Conservation (phyloP, 1,140 invertebrate genomes). For the Drosophila pandora region DNA sequence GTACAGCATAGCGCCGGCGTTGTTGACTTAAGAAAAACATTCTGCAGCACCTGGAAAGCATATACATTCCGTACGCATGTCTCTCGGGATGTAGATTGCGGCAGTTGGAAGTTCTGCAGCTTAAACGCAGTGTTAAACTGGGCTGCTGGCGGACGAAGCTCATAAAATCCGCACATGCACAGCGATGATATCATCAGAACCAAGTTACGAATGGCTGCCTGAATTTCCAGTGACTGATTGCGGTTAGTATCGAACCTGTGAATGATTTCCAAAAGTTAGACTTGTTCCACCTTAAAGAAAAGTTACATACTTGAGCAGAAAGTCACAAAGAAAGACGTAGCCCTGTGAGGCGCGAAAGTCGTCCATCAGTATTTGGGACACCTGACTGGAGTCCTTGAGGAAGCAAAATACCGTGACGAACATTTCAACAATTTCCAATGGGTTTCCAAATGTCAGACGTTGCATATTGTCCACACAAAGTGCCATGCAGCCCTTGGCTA, state of each 20-base stretch:
- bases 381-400: conserved; percentile 98
- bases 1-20: conserved; percentile 93
- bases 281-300: neutral
- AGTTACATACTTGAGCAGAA: conserved; percentile 93
- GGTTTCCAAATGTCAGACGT: conserved; percentile 94
- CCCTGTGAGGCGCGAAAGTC: conserved; percentile 98
- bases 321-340: conserved; percentile 97
- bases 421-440: conserved; percentile 99
- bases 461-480: conserved; percentile 99
- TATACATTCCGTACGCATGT: conserved; percentile 96
- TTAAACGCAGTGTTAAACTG: conserved; percentile 95
- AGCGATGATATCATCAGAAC: conserved; percentile 96
- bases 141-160: conserved; percentile 92
- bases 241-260: conserved; percentile 90
- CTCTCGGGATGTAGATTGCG: conserved; percentile 95
- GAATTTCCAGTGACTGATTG: conserved; percentile 89
- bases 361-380: conserved; percentile 96
- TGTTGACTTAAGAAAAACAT: conserved; percentile 95
- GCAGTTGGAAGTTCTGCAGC: conserved; percentile 95
- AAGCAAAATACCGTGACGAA: conserved; percentile 99
- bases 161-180: conserved; percentile 96
- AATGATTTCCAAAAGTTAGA: neutral
- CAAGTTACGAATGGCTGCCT: conserved; percentile 95
- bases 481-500: conserved; percentile 97
- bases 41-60: conserved; percentile 97